A percentile compares a stretch with the other conserved stretches of the same genome.
Conservation (phyloP, 2,888 invertebrate species). For the Ornithoptera alexandrae region DNA sequence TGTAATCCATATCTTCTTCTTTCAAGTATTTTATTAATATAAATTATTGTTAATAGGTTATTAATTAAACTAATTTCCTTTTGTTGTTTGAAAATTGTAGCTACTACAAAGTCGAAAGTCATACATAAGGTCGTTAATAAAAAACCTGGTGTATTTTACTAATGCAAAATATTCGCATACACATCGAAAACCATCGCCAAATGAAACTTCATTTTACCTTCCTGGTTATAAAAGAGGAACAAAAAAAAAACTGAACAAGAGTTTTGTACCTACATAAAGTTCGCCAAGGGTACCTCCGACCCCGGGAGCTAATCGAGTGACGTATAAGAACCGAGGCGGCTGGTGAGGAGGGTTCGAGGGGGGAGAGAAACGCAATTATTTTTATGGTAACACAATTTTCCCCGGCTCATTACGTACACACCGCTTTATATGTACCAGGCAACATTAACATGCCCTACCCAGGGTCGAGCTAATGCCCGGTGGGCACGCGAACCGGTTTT, state of each 20-base stretch:
- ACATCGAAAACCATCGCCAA: neutral
- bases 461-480: slow-evolving; percentile 72
- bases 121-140: too few species aligned
- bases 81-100: too few species aligned
- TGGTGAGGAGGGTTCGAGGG: slow-evolving; percentile 36
- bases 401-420: slow-evolving; percentile 78
- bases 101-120: too few species aligned
- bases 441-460: slow-evolving; percentile 77
- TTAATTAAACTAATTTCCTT: too few species aligned
- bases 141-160: too few species aligned
- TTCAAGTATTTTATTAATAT: too few species aligned
- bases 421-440: slow-evolving; percentile 64
- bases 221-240: neutral
- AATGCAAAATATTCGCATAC: too few species aligned
- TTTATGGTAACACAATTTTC: slow-evolving; percentile 80
- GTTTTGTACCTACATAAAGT: slow-evolving; percentile 31
- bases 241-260: slow-evolving; percentile 14
- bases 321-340: slow-evolving; percentile 44
- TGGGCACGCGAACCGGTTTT: slow-evolving; percentile 76
- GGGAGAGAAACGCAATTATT: slow-evolving; percentile 75
- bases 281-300: slow-evolving; percentile 18
- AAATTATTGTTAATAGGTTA: too few species aligned
- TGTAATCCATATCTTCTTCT: too few species aligned
- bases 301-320: slow-evolving; percentile 54
- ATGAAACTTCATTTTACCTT: neutral